Base-by-base conservation (phyloP, 2,113 vertebrate species). In the Bufo bufo region DNA sequence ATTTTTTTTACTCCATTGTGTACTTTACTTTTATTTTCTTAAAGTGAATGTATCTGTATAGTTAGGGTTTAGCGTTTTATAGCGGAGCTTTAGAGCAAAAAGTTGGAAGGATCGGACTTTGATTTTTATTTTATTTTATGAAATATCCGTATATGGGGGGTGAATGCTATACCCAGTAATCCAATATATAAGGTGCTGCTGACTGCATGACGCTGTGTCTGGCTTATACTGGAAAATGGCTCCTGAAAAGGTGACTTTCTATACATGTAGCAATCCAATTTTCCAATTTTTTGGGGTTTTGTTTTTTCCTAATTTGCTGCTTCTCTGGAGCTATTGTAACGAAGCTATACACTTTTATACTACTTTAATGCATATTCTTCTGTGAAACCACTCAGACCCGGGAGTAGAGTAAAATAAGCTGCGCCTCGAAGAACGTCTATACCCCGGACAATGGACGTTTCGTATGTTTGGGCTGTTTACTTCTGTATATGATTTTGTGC, bases 11-110 rank as follows among this genome's bases (percentile, higher is more conserved):
- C 14, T 47, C 43, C 23, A 19, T 63, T 47, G 9, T 58, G 49
- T 16, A 20, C 5, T 45, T 82, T 61, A 47, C 19, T 4, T 82
- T 63, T 33, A 49, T 16, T 19, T 12, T 19, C 47, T 82, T 20
- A 47, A 47, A 65, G 43, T 82, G 80, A 82, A 82, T 63, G 80
- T 82, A 82, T 82, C 58, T 61, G 58, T 61, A 82, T 59, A 82
- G 23, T 82, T 45, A 61, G 58, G 8, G 5, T 82, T 82, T 33
- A 12, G 33, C 43, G 10, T 82, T 82, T 82, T 50, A 20, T 82
- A 61, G 78, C 23, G 4, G n/a, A 43, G 78, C 78, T 59, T 59
- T 47, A 65, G 80, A 16, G 33, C 33, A 19, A 63, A 59, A 61
- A 63, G 23, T 63, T 43, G 23, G 58, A 20, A 82, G 12, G 58